Conservation (phyloP, 2,797 vertebrate species). For the Tenualosa ilisha region DNA sequence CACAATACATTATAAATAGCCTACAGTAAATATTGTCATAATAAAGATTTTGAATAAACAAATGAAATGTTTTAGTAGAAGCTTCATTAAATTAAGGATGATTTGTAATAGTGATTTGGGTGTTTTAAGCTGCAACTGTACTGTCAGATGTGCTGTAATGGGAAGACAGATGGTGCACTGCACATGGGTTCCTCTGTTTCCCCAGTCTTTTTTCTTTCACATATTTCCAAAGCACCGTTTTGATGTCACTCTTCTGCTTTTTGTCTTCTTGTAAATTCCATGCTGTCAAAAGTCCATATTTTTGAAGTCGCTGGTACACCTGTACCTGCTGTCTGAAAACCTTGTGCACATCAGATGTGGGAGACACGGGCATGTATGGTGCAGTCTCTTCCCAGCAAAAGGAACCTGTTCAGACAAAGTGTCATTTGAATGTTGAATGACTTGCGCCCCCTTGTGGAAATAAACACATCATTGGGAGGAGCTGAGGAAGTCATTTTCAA, state of each 20-base stretch:
- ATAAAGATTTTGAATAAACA: too few relatives aligned
- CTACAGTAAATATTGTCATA: too few relatives aligned
- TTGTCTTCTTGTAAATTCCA: background rate
- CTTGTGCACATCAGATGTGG: slow-evolving; percentile 80
- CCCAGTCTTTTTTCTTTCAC: slow-evolving; percentile 37
- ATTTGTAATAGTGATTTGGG: background rate
- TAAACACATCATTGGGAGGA: background rate
- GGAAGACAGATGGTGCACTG: background rate
- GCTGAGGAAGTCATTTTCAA: background rate
- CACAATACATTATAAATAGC: too few relatives aligned
- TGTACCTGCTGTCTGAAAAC: slow-evolving; percentile 75
- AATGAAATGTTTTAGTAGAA: too few relatives aligned
- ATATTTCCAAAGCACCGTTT: slow-evolving; percentile 31
- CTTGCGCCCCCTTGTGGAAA: background rate
- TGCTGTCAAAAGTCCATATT: slow-evolving; percentile 78
- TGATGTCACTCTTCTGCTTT: background rate
- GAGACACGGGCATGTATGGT: slow-evolving; percentile 87
- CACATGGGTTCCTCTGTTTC: slow-evolving; percentile 14
- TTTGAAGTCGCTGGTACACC: slow-evolving; percentile 85
- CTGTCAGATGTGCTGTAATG: slow-evolving; percentile 26
- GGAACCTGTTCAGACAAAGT: slow-evolving; percentile 74
- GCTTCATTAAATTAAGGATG: background rate
- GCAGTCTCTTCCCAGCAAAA: slow-evolving; percentile 82
- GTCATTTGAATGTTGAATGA: background rate
- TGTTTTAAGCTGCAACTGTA: background rate